Base-by-base conservation (phyloP, 2,113 vertebrate genomes). In the Dasyornis broadbenti region DNA sequence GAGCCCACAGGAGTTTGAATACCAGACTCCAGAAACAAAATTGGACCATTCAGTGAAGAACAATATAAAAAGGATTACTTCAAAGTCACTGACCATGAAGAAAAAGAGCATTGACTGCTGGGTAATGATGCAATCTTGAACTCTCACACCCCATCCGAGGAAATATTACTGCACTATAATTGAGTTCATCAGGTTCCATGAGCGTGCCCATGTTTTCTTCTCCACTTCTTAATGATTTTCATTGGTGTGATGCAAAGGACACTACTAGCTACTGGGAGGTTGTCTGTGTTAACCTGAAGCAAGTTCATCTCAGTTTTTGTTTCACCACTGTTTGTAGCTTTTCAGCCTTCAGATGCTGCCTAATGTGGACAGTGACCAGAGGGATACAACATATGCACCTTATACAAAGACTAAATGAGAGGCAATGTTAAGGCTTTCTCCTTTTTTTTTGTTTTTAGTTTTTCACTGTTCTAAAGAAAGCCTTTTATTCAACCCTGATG, bases 161-260 rank as follows among this genome's bases (percentile, higher is more conserved):
- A 94, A 95, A 71, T 91, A 93, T 82, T 82, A 47, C 71, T 53
- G 57, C 27, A 40, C 70, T 85, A 2, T 94, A 91, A 93, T 73
- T 93, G 90, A 90, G 87, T 95, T 92, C 90, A 96, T 53, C 66
- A 53, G 81, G 73, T 95, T 88, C 75, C 71, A 65, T 12, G 42
- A 92, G 45, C 40, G 42, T 1, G 35, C 15, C 47, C 19, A 5
- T n/a, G 56, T 92, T 92, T 57, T 65, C 22, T 61, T 86, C 92
- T 70, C 72, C 54, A 76, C 94, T 97, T 95, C 93, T 88, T 56
- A 89, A 93, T 82, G 66, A 92, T 45, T 97, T 97, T 84, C 60
- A 94, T 4, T 35, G 83, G 69, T 95, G 23, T 77, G 88, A 72
- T 44, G 52, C 89, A 96, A 94, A 96, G 86, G 85, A 85, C 86